phyloP scores from a whole-genome alignment of 1,140 invertebrate species.

The Thrips palmi region DNA sequence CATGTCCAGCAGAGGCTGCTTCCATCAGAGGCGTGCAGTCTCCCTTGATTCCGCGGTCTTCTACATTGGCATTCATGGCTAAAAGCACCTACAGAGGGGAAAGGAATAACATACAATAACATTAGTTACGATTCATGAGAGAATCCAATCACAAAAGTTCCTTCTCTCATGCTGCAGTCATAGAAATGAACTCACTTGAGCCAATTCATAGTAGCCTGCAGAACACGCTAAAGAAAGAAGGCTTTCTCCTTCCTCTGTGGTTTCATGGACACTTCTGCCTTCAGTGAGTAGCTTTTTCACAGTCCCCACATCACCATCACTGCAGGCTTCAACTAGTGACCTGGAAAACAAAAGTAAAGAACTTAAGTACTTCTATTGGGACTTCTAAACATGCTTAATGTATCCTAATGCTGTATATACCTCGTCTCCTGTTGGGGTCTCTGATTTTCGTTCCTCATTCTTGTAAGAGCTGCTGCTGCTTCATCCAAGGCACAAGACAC shows the following conservation, averaged over 20 bases:
- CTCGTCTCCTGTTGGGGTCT: constrained; percentile 19
- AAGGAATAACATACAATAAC: constrained; percentile 15
- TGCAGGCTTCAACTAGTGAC: constrained; percentile 73
- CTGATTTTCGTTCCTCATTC: constrained; percentile 74
- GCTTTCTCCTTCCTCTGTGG: constrained; percentile 83
- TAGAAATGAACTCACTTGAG: constrained; percentile 41
- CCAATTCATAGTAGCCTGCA: constrained; percentile 84
- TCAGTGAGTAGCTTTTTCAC: constrained; percentile 78
- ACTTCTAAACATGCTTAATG: not conserved
- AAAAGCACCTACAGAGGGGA: constrained; percentile 88
- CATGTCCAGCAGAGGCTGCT: constrained; percentile 83
- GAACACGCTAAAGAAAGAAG: constrained; percentile 80
- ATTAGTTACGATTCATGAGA: not conserved
- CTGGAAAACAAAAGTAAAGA: constrained; percentile 18
- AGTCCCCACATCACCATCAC: constrained; percentile 78
- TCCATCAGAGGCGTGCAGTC: constrained; percentile 97
- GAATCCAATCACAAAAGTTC: constrained; percentile 3
- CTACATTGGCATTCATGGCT: constrained; percentile 93
- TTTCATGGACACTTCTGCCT: constrained; percentile 77
- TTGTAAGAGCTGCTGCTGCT: constrained; percentile 81
- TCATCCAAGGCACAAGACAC: constrained; percentile 89
- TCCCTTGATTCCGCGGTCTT: constrained; percentile 85
- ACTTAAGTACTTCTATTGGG: not conserved
- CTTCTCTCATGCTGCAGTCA: constrained; percentile 5
- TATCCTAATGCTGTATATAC: not conserved